Base-by-base conservation (phyloP, 1,140 invertebrate species). In the Drosophila navojoa region DNA sequence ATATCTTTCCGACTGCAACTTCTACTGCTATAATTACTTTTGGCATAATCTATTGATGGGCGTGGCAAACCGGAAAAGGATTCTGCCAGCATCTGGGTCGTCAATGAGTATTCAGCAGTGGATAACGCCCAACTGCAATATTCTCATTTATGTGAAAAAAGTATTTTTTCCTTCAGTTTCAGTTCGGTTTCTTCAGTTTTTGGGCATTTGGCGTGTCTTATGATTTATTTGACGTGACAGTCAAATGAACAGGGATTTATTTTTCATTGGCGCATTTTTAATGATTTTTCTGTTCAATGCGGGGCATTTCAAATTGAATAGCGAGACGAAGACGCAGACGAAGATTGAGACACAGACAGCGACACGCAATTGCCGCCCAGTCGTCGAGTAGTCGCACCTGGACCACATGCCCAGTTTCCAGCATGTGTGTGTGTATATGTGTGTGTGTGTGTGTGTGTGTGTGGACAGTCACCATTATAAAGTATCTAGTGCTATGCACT, bases 221-320 rank as follows among this genome's bases (percentile, higher is more conserved):
- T 85, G 81, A 85, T 85, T 85, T 85, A 85, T 85, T 87, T 85
- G 81, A 85, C 82, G 81, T 76, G 81, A 87, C 81, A 85, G 78
- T 77, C 81, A 81, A 85, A 55, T 77, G 82, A 87, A 85, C 81
- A 87, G 76, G 71, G 82, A 85, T 85, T 87, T 85, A 85, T 87
- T 76, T 81, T 71, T 71, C 82, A 76, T 81, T 77, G 78, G 53
- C 75, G 82, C 71, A 66, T 77, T 85, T 85, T 85, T 85, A 85
- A 85, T 85, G 82, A 52, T 63, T 84, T 84, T 72, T 50, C 25
- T 35, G n/a, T 71, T 49, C 62, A 61, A 57, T 16, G 62, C 62
- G 66, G 32, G 38, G 67, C 71, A 55, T 71, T 71, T 67, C 69
- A 61, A 79, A 62, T 58, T 40, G 40, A 64, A 62, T 47, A 64